A percentile compares a stretch with the other conserved stretches of the same genome.
These are phyloP conservation scores for Climacteris rufus DNA, from an alignment of 2,113 vertebrate species.

Conservation along the genomic window DNA sequence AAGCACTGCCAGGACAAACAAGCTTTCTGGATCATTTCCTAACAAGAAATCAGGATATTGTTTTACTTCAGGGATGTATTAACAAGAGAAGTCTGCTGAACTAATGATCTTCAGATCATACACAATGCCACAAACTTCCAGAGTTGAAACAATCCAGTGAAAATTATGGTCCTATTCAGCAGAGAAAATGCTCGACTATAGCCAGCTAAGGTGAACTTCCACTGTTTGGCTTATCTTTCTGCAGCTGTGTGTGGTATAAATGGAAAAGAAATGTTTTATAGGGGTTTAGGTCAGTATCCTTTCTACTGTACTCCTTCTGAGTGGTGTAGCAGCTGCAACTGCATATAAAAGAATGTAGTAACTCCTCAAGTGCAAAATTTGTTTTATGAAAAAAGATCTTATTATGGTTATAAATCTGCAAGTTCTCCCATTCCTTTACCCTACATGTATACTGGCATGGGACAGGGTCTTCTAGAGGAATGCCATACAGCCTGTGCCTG, in stretches of 20 bases:
- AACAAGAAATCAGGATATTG: not conserved
- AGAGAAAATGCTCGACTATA: not conserved
- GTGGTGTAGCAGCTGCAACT: not conserved
- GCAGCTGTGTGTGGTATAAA: not conserved
- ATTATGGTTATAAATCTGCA: not conserved
- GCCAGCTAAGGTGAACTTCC: not conserved
- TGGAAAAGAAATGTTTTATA: not conserved
- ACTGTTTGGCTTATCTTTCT: not conserved
- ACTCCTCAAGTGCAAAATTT: not conserved
- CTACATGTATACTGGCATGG: not conserved
- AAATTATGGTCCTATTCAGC: not conserved
- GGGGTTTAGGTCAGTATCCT: not conserved
- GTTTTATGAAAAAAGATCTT: not conserved
- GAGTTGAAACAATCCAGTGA: not conserved
- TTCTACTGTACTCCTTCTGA: not conserved
- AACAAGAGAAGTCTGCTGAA: not conserved
- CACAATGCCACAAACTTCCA: not conserved
- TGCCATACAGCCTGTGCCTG: not conserved
- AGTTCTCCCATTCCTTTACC: not conserved
- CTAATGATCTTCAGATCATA: not conserved
- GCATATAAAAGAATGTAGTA: not conserved
- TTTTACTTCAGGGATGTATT: not conserved
- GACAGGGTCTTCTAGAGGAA: not conserved
- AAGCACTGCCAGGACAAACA: slow-evolving; percentile 18
- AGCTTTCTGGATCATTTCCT: not conserved